phyloP scores from a whole-genome alignment of 2,113 vertebrate genomes.

The Oreochromis aureus region DNA sequence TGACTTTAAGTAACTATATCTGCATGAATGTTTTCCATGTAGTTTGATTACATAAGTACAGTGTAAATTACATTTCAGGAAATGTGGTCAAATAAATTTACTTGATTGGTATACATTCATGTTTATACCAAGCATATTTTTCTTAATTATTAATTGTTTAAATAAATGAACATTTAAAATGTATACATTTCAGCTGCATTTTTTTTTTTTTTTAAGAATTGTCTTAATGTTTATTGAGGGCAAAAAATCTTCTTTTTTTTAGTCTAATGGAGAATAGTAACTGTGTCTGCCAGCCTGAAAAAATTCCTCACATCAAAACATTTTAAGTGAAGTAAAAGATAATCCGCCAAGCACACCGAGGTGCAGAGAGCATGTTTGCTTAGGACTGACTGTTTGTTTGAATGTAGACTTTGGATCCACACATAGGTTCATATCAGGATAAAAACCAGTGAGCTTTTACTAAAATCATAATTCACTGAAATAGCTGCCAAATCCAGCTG shows the following conservation, averaged over 20 bases:
- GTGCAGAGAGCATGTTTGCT: constrained; percentile 57
- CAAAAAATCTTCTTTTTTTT: not conserved
- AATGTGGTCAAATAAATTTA: not conserved
- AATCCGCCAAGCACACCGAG: rapidly evolving
- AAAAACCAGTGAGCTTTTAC: not conserved
- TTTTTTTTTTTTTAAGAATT: too few species aligned
- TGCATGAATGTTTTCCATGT: not conserved
- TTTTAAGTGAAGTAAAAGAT: not conserved
- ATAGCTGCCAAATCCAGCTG: not conserved
- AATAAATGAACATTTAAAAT: not conserved
- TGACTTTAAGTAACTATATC: not conserved
- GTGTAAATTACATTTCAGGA: not conserved
- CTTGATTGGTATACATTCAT: not conserved
- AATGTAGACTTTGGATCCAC: constrained; percentile 55
- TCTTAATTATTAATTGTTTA: not conserved
- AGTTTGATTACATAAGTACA: not conserved
- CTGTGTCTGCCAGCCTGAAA: not conserved
- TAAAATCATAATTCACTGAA: not conserved
- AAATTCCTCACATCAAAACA: not conserved
- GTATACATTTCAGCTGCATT: not conserved
- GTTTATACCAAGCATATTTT: not conserved
- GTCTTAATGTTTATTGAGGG: not conserved
- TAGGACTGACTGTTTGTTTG: constrained; percentile 43
- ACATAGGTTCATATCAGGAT: not conserved
- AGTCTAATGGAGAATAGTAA: not conserved